Conservation (phyloP, 2,797 vertebrate species). For the Silurus aristotelis region DNA sequence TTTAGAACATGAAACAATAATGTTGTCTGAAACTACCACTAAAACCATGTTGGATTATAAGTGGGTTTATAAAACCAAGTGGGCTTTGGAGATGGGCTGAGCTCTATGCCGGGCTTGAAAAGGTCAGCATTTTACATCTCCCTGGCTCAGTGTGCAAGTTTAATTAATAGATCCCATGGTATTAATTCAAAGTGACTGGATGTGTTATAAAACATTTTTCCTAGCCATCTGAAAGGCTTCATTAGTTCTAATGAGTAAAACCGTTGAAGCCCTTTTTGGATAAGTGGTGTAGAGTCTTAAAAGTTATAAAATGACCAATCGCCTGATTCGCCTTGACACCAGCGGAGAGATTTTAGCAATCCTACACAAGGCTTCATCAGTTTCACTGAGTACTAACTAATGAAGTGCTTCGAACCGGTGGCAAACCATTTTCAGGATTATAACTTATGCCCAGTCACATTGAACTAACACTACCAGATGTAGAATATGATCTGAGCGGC, state of each 20-base stretch:
- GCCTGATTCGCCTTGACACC: neutral
- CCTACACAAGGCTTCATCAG: neutral
- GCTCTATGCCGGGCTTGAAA: no score
- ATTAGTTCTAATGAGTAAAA: slow-evolving; percentile 30
- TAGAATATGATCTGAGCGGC: neutral
- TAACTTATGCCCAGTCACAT: neutral
- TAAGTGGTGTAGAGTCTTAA: slow-evolving; percentile 19
- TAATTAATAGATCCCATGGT: neutral
- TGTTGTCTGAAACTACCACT: neutral
- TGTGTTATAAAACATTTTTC: slow-evolving; percentile 15
- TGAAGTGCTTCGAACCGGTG: neutral
- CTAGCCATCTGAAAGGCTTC: slow-evolving; percentile 23
- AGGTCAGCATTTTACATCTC: neutral
- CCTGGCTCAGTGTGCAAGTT: slow-evolving; percentile 7
- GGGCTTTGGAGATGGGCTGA: neutral
- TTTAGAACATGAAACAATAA: neutral
- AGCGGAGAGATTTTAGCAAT: neutral
- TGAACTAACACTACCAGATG: neutral
- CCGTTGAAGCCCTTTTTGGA: neutral
- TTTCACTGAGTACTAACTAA: neutral
- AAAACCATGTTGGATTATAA: neutral
- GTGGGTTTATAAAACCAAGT: neutral
- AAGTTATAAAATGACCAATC: slow-evolving; percentile 24
- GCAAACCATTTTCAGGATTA: neutral
- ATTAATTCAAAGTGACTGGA: slow-evolving; percentile 2